Evolutionary conservation across 2,113 vertebrate genomes (phyloP), one percentile per base, ranked within the genome.

Genomic region (Tachycineta bicolor): DNA sequence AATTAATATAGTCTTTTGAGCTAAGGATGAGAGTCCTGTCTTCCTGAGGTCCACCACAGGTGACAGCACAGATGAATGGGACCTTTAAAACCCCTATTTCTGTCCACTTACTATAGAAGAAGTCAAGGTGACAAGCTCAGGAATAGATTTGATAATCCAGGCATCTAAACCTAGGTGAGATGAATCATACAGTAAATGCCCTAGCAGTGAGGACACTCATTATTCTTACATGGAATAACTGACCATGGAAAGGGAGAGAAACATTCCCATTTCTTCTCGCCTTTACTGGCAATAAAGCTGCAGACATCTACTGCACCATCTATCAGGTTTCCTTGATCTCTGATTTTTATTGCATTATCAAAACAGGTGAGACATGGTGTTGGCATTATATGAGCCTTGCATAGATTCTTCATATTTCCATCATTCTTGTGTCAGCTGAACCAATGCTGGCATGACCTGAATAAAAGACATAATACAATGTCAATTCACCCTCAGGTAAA

Each of bases 161-260:
- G 39, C 76, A 44, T 83, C 95, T 80, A 93, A 90, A 95, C 68
- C 88, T 95, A 83, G 64, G 76, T 88, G 63, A 90, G 76, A 92
- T 83, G 79, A 96, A 93, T 95, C 79, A 77, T 39, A 43, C 26
- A 90, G 13, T 75, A 90, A 95, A 71, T 83, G 52, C 10, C 37
- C 20, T 77, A 56, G 64, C 71, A 52, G 47, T 14, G 60, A 90
- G 92, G 64, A 86, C 23, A 2, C 41, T 85, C 64, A 14, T 90
- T 93, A 90, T 67, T 90, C 71, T 68, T 71, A 44, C 37, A 52
- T 60, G 24, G 56, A 78, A 96, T 83, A 94, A 95, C 2, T 90
- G 85, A 68, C 75, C 55, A 29, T 34, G 33, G 50, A 80, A 82
- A 94, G 24, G 11, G 31, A 29, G 34, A 94, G 23, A 86, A 91